phyloP scores from a whole-genome alignment of 2,113 vertebrate genomes.

The Spizaetus ornatus region DNA sequence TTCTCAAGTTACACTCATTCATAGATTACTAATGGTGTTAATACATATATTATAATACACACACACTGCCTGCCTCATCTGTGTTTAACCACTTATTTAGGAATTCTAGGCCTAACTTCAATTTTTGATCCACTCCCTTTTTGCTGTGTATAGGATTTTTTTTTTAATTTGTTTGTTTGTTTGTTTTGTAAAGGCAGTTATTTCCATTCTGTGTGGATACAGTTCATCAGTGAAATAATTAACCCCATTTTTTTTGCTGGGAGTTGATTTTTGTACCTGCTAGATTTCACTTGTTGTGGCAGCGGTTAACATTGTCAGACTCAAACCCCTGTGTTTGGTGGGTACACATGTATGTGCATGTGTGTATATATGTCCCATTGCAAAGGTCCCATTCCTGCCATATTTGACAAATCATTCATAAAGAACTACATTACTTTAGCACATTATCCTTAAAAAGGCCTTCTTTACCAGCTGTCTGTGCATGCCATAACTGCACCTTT shows the following conservation, averaged over 20 bases:
- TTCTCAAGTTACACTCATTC: neutral
- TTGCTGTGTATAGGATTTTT: neutral
- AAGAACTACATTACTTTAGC: neutral
- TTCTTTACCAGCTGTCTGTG: neutral
- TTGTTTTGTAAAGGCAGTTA: neutral
- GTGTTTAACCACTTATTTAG: neutral
- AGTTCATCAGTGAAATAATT: neutral
- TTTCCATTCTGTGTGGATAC: neutral
- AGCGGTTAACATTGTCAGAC: neutral
- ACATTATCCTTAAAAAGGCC: neutral
- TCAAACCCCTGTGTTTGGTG: neutral
- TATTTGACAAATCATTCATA: neutral
- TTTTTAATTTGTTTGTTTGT: neutral
- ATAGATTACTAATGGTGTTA: neutral
- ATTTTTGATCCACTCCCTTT: neutral
- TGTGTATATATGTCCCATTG: neutral
- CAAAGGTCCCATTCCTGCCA: neutral
- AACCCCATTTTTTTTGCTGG: neutral
- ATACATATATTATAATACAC: neutral
- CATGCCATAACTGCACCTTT: neutral
- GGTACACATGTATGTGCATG: accelerated
- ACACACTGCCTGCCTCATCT: neutral
- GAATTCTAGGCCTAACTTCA: neutral
- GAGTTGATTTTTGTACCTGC: neutral
- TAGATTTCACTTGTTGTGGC: neutral